These are phyloP conservation scores for Frankliniella fusca DNA, from an alignment of 2,888 invertebrate genomes.

Conservation along the genomic window DNA sequence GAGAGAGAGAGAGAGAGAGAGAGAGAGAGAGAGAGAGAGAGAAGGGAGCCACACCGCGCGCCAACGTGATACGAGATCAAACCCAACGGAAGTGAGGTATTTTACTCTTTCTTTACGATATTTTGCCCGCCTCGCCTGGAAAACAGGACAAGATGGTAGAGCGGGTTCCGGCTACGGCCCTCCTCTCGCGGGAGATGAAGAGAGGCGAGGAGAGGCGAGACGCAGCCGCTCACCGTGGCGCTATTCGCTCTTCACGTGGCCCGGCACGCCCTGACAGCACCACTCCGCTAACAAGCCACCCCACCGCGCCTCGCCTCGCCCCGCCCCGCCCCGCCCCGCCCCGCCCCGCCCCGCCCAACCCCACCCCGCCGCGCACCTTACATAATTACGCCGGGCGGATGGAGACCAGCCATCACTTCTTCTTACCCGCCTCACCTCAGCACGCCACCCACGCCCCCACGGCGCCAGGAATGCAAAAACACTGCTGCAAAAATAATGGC, in stretches of 20 bases:
- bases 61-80: not conserved
- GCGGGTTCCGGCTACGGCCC: no score
- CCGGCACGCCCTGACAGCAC: not conserved
- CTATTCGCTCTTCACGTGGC: not conserved
- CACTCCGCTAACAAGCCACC: no score
- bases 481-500: no score
- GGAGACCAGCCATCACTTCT: slow-evolving; percentile 10
- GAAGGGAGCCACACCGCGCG: no score
- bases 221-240: not conserved
- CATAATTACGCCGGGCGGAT: slow-evolving; percentile 10
- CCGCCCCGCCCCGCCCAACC: not conserved
- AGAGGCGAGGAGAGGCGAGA: not conserved
- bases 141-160: not conserved
- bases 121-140: not conserved
- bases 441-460: not conserved
- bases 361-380: not conserved
- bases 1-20: no score
- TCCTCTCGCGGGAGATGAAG: not conserved
- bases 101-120: not conserved
- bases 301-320: not conserved
- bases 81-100: not conserved
- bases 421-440: not conserved
- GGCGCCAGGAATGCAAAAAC: not conserved
- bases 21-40: no score
- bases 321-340: not conserved